A percentile compares a stretch with the other conserved stretches of the same genome.
phyloP scores from a whole-genome alignment of 2,113 vertebrate genomes.

The Dryoscopus gambensis region DNA sequence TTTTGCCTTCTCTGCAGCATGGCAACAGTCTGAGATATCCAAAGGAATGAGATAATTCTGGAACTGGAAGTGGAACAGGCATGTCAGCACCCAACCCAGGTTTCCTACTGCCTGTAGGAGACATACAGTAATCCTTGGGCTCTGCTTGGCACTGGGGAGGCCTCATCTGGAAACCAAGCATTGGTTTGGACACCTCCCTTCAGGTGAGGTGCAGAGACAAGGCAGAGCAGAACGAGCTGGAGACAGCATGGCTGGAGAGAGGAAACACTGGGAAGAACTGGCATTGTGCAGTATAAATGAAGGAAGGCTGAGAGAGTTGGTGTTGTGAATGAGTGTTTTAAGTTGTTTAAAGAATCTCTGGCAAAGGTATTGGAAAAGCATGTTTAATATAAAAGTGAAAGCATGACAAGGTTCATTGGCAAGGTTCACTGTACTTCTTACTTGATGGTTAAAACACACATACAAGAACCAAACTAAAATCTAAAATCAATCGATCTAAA shows the following conservation, averaged over 20 bases:
- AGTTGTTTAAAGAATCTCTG: neutral
- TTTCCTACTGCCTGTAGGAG: neutral
- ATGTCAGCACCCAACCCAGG: neutral
- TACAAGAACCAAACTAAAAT: neutral
- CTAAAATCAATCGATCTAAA: neutral
- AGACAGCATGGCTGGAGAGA: neutral
- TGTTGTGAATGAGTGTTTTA: neutral
- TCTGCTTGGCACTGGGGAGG: neutral
- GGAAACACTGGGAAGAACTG: neutral
- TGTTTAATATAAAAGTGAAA: neutral
- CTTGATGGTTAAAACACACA: neutral
- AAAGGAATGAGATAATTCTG: neutral
- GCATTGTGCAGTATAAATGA: neutral
- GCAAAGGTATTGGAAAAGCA: neutral
- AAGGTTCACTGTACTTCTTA: neutral
- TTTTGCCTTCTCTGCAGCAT: neutral
- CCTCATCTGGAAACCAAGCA: rapidly evolving
- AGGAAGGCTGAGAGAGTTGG: neutral
- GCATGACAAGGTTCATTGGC: neutral
- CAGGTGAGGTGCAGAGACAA: neutral
- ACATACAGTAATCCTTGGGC: neutral
- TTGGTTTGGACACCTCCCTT: neutral
- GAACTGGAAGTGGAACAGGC: neutral
- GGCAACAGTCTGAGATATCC: neutral
- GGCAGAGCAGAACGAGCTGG: neutral